Base-by-base conservation (phyloP, 64 coral and sea anemone species). In the Pocillopora verrucosa region DNA sequence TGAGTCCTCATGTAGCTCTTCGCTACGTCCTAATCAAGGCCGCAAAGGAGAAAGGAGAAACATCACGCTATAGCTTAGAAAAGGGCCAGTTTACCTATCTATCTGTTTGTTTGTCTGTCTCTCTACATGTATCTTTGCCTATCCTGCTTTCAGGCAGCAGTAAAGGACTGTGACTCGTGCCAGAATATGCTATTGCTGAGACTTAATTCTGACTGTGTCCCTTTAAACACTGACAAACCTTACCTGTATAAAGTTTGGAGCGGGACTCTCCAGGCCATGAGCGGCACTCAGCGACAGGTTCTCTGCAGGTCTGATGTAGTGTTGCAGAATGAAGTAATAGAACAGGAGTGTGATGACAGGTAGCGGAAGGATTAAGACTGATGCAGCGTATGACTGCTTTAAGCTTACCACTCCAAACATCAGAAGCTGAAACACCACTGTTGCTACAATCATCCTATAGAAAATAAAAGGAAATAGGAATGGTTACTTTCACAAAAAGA, bases 321-420 rank as follows among this genome's bases (percentile, higher is more conserved):
- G 87, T 12, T 84, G 83, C 41, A 87, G 36, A 30, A 93, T 96
- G 77, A 79, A 93, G 36, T 80, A 76, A 36, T 91, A 90, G 59
- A 93, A 96, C 22, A 87, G 36, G 13, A 77, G 38, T 0, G 88
- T 93, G 38, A 96, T 34, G 22, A 88, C 78, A 13, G 95, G 95
- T 17, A 96, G 91, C 10, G 95, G 95, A 63, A 92, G 60, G 10
- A 96, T 69, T 10, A 96, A 41, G 36, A 77, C 26, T 2, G 92
- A 89, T 16, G 93, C 90, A 4, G 86, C 68, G 64, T 76, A 87
- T 11, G 62, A 77, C 9, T 78, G 41, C 74, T 97, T 97, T 34
- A 97, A 80, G 30, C 83, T 88, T 17, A 97, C 34, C 59, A 93
- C 90, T 22, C 91, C 95, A 84, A 94, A 73, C 95, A 97, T 97